These are phyloP conservation scores for Microtus montanus DNA, from an alignment of 2,113 vertebrate genomes.

Conservation along the genomic window DNA sequence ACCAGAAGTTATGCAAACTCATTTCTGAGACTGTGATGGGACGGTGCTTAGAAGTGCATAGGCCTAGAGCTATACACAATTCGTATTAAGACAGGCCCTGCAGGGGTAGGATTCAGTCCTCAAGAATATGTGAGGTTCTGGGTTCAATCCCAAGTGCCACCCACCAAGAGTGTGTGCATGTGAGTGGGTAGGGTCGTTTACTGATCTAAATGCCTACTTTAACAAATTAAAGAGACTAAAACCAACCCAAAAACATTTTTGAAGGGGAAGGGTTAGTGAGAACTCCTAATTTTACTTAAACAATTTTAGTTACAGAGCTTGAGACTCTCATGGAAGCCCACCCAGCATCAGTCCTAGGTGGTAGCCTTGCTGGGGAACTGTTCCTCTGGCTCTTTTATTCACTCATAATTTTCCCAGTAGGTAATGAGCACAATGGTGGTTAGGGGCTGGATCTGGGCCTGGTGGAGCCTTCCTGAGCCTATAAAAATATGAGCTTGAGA, in stretches of 20 bases:
- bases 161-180: not conserved
- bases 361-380: slow-evolving; percentile 71
- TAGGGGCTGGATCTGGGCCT: slow-evolving; percentile 82
- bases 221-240: not conserved
- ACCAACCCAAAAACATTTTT: slow-evolving; percentile 29
- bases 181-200: not conserved
- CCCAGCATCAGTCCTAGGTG: slow-evolving; percentile 61
- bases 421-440: slow-evolving; percentile 86
- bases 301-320: not conserved
- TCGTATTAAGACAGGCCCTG: not conserved
- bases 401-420: slow-evolving; percentile 84
- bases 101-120: too few species aligned
- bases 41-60: not conserved
- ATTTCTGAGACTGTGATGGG: not conserved
- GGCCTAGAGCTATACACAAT: not conserved
- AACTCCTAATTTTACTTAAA: too few species aligned
- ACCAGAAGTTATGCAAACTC: not conserved
- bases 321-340: slow-evolving; percentile 55
- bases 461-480: slow-evolving; percentile 83
- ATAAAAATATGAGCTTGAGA: slow-evolving; percentile 83
- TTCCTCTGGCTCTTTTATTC: slow-evolving; percentile 73
- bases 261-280: not conserved
- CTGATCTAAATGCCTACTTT: not conserved
- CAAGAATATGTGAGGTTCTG: not conserved
- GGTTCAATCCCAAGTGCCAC: not conserved